Conservation (phyloP, 2,797 vertebrate species). For the Sternarchorhynchus goeldii region DNA sequence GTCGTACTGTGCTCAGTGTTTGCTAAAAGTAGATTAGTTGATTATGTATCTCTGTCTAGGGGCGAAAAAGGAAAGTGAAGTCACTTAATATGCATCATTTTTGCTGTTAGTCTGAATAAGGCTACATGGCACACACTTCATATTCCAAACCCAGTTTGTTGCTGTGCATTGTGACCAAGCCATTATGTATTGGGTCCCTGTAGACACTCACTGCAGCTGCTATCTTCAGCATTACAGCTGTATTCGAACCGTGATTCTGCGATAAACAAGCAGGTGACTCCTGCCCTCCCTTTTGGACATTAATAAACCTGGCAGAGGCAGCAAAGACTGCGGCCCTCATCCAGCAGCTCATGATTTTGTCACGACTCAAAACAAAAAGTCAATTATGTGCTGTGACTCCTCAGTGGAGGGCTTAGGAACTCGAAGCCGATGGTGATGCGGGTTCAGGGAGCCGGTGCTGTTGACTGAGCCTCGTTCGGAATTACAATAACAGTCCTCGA, state of each 20-base stretch:
- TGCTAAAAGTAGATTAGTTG: conserved; percentile 33
- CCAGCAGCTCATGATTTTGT: conserved; percentile 47
- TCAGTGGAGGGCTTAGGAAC: conserved; percentile 38
- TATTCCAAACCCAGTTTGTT: neutral
- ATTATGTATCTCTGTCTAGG: conserved; percentile 10
- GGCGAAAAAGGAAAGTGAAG: neutral
- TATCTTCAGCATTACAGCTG: neutral
- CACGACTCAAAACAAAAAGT: conserved; percentile 48
- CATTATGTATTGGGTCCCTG: conserved; percentile 1
- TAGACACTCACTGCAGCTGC: conserved; percentile 23
- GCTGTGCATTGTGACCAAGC: conserved; percentile 7
- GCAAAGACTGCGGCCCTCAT: conserved; percentile 25
- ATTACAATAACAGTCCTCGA: conserved; percentile 32
- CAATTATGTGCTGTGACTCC: conserved; percentile 29
- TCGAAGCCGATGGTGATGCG: conserved; percentile 25
- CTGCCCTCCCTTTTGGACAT: conserved; percentile 27
- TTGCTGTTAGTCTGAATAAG: neutral
- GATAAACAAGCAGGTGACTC: conserved; percentile 35
- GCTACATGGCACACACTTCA: neutral
- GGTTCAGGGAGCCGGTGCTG: conserved; percentile 19
- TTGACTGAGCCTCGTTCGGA: conserved; percentile 30
- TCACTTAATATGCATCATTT: conserved; percentile 7
- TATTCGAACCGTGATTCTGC: conserved; percentile 37
- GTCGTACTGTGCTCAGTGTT: conserved; percentile 19
- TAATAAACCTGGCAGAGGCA: conserved; percentile 27